Evolutionary conservation across 35 echinoderm and acorn worm species (phyloP).

Genomic region (Ptychodera flava): DNA sequence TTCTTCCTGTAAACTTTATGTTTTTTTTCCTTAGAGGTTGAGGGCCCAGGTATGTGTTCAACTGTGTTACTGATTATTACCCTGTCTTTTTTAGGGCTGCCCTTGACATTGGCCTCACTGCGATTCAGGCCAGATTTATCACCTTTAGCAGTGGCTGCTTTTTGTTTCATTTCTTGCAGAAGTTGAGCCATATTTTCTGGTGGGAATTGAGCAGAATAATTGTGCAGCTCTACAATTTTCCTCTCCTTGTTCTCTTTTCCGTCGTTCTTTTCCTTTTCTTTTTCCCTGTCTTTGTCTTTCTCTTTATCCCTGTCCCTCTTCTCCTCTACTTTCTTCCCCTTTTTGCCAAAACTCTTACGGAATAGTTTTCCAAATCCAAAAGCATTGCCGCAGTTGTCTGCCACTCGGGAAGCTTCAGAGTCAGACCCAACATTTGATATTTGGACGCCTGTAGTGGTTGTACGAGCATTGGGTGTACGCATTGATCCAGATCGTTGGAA

Average conservation of each 20-base stretch:
- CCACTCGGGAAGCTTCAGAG: neutral
- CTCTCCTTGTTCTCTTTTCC: neutral
- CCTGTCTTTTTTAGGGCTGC: neutral
- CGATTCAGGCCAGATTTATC: neutral
- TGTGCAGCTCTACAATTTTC: neutral
- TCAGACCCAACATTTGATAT: neutral
- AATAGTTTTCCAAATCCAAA: neutral
- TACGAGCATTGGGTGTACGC: neutral
- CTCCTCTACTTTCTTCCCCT: constrained; percentile 46
- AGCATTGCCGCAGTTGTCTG: neutral
- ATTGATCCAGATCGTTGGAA: constrained; percentile 89
- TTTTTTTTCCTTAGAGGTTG: neutral
- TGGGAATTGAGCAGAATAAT: neutral
- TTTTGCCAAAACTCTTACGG: neutral
- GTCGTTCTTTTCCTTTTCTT: neutral
- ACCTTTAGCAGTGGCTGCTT: neutral
- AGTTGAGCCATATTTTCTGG: neutral
- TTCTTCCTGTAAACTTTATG: neutral
- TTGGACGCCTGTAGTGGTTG: neutral
- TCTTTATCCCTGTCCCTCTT: constrained; percentile 26
- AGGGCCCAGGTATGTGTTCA: neutral
- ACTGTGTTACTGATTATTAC: neutral
- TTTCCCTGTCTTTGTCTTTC: constrained; percentile 27
- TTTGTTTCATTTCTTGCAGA: neutral
- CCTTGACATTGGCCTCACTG: neutral